These are phyloP conservation scores for Illadopsis cleaveri DNA, from an alignment of 2,113 vertebrate species.

Conservation along the genomic window DNA sequence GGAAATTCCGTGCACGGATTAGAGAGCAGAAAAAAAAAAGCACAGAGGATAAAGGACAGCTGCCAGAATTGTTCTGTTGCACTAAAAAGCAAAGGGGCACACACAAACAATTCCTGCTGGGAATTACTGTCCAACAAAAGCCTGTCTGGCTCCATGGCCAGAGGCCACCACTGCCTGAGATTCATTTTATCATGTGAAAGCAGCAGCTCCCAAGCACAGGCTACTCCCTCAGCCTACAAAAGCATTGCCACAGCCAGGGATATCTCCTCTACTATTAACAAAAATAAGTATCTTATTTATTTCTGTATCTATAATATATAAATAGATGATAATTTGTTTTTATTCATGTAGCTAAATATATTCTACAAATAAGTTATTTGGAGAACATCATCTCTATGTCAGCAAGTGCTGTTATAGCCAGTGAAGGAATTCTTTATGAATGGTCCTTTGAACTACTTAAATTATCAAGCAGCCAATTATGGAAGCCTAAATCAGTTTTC, in stretches of 20 bases:
- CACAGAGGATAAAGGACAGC: not conserved
- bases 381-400: not conserved
- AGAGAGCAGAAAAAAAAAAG: not conserved
- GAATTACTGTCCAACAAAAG: not conserved
- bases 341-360: constrained; percentile 42
- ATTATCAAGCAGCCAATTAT: not conserved
- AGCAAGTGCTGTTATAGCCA: not conserved
- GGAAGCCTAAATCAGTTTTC: not conserved
- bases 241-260: not conserved
- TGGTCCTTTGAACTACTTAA: not conserved
- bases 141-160: not conserved
- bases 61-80: not conserved
- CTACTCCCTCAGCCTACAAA: not conserved
- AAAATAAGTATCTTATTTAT: constrained; percentile 23
- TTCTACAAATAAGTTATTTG: constrained; percentile 6
- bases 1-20: not conserved
- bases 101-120: not conserved
- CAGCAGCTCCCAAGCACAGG: not conserved
- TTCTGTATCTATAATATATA: constrained; percentile 1
- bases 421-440: not conserved
- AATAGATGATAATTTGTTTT: not conserved
- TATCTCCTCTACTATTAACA: not conserved
- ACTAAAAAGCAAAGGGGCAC: not conserved
- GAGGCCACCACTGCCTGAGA: not conserved
- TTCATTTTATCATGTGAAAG: not conserved